Conservation (phyloP, 2,888 invertebrate genomes). For the Marasmarcha lunaedactyla region DNA sequence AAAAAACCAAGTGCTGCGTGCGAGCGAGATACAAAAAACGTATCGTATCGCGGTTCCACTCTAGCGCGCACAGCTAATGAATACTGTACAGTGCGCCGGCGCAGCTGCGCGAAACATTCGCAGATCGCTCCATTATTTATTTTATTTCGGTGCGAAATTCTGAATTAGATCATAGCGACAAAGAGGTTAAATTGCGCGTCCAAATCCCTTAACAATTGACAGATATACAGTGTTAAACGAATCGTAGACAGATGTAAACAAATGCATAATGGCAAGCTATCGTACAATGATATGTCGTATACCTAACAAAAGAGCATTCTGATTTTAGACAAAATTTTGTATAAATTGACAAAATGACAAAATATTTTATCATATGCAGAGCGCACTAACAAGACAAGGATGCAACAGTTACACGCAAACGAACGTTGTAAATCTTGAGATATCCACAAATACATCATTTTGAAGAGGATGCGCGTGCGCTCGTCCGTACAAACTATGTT, state of each 20-base stretch:
- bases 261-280: slow-evolving; percentile 30
- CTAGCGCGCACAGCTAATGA: slow-evolving; percentile 60
- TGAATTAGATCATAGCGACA: slow-evolving; percentile 63
- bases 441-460: slow-evolving; percentile 32
- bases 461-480: slow-evolving; percentile 24
- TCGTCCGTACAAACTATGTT: slow-evolving; percentile 27
- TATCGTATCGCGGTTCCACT: slow-evolving; percentile 65
- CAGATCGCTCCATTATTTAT: slow-evolving; percentile 60
- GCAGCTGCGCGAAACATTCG: slow-evolving; percentile 48
- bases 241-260: slow-evolving; percentile 63
- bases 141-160: slow-evolving; percentile 63
- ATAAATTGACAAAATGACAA: too few relatives aligned
- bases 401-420: slow-evolving; percentile 15
- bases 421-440: slow-evolving; percentile 19
- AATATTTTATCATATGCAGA: slow-evolving; percentile 1
- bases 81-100: slow-evolving; percentile 44
- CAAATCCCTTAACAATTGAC: slow-evolving; percentile 61
- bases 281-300: slow-evolving; percentile 19
- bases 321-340: slow-evolving; percentile 8
- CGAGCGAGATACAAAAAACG: slow-evolving; percentile 63
- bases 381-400: slow-evolving; percentile 8
- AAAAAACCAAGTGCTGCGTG: slow-evolving; percentile 61
- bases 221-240: slow-evolving; percentile 42
- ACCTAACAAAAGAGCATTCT: slow-evolving; percentile 21
- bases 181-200: slow-evolving; percentile 67